A percentile compares a stretch with the other conserved stretches of the same genome.
Conservation (phyloP, 2,888 invertebrate species). For the Notodonta dromedarius region DNA sequence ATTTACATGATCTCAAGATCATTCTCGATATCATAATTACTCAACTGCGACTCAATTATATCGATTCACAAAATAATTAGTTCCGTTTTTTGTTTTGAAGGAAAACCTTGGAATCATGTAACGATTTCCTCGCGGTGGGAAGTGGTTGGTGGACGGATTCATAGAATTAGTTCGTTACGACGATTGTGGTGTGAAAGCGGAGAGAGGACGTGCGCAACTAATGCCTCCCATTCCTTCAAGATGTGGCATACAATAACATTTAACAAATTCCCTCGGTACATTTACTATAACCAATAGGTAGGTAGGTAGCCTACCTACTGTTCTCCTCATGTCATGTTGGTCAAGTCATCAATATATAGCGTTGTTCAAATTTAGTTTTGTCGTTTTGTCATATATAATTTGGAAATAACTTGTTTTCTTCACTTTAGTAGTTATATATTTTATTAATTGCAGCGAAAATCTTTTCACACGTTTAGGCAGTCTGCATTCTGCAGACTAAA, state of each 20-base stretch:
- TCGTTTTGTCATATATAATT: too few species aligned
- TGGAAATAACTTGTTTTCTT: too few species aligned
- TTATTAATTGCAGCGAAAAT: too few species aligned
- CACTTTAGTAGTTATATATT: too few species aligned
- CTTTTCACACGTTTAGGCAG: too few species aligned
- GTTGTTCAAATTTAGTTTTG: too few species aligned
- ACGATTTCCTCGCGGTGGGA: not conserved
- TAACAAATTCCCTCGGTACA: too few species aligned
- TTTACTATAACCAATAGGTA: too few species aligned
- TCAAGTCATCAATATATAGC: too few species aligned
- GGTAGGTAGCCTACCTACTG: too few species aligned
- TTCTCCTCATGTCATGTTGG: too few species aligned
- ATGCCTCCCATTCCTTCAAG: not conserved
- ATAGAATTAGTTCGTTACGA: slow-evolving; percentile 9
- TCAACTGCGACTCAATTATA: not conserved
- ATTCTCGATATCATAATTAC: not conserved
- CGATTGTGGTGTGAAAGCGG: slow-evolving; percentile 16
- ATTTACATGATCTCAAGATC: slow-evolving; percentile 1
- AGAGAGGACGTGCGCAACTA: slow-evolving; percentile 14
- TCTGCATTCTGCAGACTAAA: too few species aligned
- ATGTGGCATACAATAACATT: not conserved
- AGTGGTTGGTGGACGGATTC: slow-evolving; percentile 10
- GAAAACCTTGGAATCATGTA: not conserved
- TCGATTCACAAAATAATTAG: not conserved
- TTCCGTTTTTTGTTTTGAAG: not conserved